phyloP scores from a whole-genome alignment of 2,113 vertebrate species.

The Lethenteron reissneri region DNA sequence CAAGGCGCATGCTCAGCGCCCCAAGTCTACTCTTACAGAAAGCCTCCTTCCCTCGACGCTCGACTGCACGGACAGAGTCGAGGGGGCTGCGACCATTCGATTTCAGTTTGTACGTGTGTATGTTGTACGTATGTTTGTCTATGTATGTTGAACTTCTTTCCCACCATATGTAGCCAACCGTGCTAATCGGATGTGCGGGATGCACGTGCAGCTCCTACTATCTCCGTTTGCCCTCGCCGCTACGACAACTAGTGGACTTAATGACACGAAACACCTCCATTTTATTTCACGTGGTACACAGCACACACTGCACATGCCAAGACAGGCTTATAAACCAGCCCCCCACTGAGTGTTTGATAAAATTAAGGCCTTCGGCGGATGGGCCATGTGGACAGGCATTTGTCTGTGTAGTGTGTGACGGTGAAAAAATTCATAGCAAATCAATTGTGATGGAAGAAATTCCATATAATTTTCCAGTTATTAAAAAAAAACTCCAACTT shows the following conservation, averaged over 20 bases:
- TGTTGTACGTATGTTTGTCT: too few relatives aligned
- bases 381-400: background rate
- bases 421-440: background rate
- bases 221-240: background rate
- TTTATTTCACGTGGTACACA: background rate
- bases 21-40: background rate
- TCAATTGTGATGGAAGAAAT: background rate
- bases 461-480: background rate
- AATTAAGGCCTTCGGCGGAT: background rate
- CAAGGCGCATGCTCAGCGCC: background rate
- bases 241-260: background rate
- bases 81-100: background rate
- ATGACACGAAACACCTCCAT: background rate
- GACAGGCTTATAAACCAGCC: background rate
- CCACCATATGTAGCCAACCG: background rate
- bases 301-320: background rate
- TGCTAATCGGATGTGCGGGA: background rate
- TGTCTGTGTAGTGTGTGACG: background rate
- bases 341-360: background rate
- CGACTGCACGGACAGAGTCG: background rate
- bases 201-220: background rate
- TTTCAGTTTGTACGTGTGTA: too few relatives aligned
- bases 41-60: background rate
- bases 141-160: too few relatives aligned
- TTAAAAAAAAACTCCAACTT: constrained; percentile 10